These are phyloP conservation scores for Carterocephalus palaemon DNA, from an alignment of 2,888 invertebrate genomes.

Conservation along the genomic window DNA sequence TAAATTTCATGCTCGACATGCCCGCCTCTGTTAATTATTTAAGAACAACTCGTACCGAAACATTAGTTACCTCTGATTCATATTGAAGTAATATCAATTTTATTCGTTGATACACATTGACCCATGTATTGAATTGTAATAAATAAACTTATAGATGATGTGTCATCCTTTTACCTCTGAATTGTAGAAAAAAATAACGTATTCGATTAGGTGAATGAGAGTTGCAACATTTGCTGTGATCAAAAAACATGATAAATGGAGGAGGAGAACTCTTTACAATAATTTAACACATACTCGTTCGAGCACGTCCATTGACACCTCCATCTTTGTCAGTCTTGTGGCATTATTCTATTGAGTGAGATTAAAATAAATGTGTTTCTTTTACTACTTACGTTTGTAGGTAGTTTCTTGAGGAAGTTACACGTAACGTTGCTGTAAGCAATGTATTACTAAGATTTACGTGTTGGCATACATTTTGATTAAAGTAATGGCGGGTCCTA, in stretches of 20 bases:
- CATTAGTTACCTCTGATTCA: no score
- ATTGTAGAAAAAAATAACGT: conserved; percentile 1
- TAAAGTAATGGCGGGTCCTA: neutral
- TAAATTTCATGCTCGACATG: no score
- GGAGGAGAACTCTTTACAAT: neutral
- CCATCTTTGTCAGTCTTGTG: neutral
- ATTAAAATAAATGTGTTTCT: neutral
- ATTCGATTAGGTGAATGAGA: neutral
- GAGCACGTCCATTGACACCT: neutral
- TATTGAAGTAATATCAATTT: no score
- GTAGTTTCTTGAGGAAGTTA: conserved; percentile 10
- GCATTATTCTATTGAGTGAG: neutral
- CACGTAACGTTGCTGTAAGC: conserved; percentile 1
- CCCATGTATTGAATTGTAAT: no score
- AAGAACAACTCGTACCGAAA: no score
- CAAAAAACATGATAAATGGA: conserved; percentile 10
- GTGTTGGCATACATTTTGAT: conserved; percentile 14
- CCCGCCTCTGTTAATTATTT: no score
- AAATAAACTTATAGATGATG: no score
- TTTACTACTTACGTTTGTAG: no score
- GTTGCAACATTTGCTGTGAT: neutral
- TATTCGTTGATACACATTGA: no score
- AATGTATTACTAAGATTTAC: conserved; percentile 14
- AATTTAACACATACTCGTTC: neutral
- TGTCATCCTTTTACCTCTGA: no score